These are phyloP conservation scores for Chelon labrosus DNA, from an alignment of 2,797 vertebrate species.

Conservation along the genomic window DNA sequence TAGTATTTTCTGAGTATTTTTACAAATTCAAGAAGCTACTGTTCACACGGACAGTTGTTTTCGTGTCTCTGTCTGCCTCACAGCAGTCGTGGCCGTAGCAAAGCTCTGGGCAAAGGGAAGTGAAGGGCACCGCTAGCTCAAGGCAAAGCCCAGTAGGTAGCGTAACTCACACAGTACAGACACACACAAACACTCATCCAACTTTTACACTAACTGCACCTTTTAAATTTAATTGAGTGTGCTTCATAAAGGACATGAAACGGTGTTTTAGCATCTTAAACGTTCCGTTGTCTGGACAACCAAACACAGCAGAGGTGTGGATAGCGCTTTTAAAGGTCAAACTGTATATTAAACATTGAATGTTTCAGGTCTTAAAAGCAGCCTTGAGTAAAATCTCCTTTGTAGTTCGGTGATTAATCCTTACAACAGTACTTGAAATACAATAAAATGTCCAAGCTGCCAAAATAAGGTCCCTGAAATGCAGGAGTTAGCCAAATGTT, in stretches of 20 bases:
- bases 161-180: slow-evolving; percentile 30
- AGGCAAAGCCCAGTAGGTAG: slow-evolving; percentile 78
- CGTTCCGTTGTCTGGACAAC: slow-evolving; percentile 2
- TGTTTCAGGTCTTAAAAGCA: not conserved
- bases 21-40: slow-evolving; percentile 87
- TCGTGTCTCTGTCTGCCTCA: slow-evolving; percentile 76
- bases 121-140: slow-evolving; percentile 77
- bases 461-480: not conserved
- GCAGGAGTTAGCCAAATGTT: not conserved
- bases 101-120: slow-evolving; percentile 81
- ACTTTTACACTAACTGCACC: slow-evolving; percentile 16
- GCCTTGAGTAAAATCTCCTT: not conserved
- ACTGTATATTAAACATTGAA: not conserved
- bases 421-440: not conserved
- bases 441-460: not conserved
- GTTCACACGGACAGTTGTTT: slow-evolving; percentile 91
- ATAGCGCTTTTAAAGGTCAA: not conserved
- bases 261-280: slow-evolving; percentile 34
- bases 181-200: slow-evolving; percentile 32
- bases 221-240: slow-evolving; percentile 28
- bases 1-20: not conserved
- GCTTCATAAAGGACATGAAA: slow-evolving; percentile 9
- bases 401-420: too few relatives aligned
- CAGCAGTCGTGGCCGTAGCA: slow-evolving; percentile 49
- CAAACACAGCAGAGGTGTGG: not conserved